Base-by-base conservation (phyloP, 2,888 invertebrate genomes). In the Tholera decimalis region DNA sequence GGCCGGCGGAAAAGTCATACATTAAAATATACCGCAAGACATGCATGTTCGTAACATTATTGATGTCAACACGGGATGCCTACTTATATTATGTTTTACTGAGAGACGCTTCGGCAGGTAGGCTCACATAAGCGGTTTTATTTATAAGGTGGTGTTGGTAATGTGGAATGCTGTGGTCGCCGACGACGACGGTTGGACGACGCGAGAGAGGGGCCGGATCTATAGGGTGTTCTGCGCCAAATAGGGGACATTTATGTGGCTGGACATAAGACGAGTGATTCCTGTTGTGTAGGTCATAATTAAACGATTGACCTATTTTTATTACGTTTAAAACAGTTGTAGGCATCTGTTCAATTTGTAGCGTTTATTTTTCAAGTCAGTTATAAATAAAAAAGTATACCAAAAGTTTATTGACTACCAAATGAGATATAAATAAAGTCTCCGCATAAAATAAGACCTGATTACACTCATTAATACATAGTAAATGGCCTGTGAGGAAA, bases 71-170 rank as follows among this genome's bases (percentile, higher is more conserved):
- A 87, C 81, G 86, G 85, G 85, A 85, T 86, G 84, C 85, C 84
- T 86, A 86, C 82, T 80, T 85, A 81, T 41, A 74, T 77, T 76
- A 81, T 85, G 84, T 85, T 88, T 88, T 89, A 82, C 85, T 83
- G 81, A 88, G 87, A 89, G 88, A 89, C 87, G 86, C 87, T 82
- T 86, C 82, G 84, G 84, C 92, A 92, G 92, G 93, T 92, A 93
- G 85, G 86, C 76, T 82, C 87, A 89, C 87, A 91, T 92, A 91
- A 89, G 89, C 85, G 88, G 86, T 90, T 91, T 91, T 94, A 94
- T 93, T 93, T 93, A 93, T 92, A 92, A 91, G 89, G 89, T 87
- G 88, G 87, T 90, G 90, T 89, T 89, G 84, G 91, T 92, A 92
- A 92, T 91, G 88, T 90, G 93, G 94, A 94, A 95, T 94, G 93